Conservation (phyloP, 1,140 invertebrate species). For the Drosophila repletoides region DNA sequence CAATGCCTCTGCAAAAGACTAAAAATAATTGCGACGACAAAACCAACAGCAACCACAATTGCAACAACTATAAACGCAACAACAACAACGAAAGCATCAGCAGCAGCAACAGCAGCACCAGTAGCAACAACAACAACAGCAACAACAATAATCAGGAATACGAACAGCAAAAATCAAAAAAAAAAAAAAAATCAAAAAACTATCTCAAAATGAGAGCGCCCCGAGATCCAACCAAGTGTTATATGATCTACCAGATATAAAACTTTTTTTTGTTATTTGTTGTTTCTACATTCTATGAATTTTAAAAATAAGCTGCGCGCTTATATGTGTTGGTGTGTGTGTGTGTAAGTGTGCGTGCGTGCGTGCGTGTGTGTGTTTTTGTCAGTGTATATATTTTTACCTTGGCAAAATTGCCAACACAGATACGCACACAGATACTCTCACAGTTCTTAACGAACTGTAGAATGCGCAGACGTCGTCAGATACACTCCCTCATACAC, state of each 20-base stretch:
- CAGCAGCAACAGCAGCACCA: conserved; percentile 25
- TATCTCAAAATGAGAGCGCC: conserved; percentile 31
- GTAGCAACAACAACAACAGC: conserved; percentile 25
- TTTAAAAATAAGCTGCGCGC: conserved; percentile 63
- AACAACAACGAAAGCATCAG: conserved; percentile 28
- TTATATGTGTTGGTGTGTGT: conserved; percentile 13
- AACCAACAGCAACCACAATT: conserved; percentile 1
- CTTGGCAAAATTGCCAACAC: conserved; percentile 66
- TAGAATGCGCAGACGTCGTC: conserved; percentile 49
- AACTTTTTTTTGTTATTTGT: conserved; percentile 19
- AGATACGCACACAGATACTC: not conserved
- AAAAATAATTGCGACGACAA: conserved; percentile 56
- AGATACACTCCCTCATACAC: conserved; percentile 1
- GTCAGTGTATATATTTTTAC: conserved; percentile 45
- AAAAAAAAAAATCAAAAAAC: too few relatives aligned
- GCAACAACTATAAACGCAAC: not conserved
- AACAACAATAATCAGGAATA: conserved; percentile 38
- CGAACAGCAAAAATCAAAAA: too few relatives aligned
- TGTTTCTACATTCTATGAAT: conserved; percentile 32
- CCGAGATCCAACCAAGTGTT: conserved; percentile 56
- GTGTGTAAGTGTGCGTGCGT: conserved; percentile 2
- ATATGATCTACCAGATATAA: conserved; percentile 66
- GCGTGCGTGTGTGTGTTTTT: conserved; percentile 5
- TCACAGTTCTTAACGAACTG: not conserved
- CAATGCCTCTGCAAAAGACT: conserved; percentile 48